phyloP scores from a whole-genome alignment of 2,797 vertebrate species.

The Lepidocolaptes lacrymiger region DNA sequence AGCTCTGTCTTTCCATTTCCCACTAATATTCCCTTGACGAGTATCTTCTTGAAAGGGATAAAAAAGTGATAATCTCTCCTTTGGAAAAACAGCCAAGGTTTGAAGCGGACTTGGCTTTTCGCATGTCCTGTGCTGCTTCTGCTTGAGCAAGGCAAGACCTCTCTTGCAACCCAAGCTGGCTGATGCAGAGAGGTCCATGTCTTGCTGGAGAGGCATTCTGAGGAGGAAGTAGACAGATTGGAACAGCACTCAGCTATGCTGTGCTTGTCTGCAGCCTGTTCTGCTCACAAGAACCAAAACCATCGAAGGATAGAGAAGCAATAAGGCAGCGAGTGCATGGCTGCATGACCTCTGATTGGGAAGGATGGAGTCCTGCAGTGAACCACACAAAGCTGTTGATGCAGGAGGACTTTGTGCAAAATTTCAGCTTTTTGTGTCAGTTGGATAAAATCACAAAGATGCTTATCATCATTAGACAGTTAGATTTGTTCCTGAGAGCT shows the following conservation, averaged over 20 bases:
- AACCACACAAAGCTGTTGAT: not conserved
- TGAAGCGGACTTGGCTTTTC: not conserved
- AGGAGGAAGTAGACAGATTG: not conserved
- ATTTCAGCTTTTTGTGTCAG: not conserved
- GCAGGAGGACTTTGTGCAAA: not conserved
- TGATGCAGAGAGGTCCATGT: not conserved
- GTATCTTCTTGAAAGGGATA: not conserved
- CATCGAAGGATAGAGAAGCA: not conserved
- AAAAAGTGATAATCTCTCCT: constrained; percentile 16
- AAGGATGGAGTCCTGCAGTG: not conserved
- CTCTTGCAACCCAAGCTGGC: not conserved
- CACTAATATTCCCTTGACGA: constrained; percentile 33
- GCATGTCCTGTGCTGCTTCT: not conserved
- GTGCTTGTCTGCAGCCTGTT: not conserved
- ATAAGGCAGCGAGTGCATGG: not conserved
- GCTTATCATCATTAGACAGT: not conserved
- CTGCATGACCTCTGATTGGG: fast-evolving
- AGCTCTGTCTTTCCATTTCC: constrained; percentile 35
- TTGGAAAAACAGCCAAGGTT: constrained; percentile 21
- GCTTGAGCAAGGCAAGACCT: not conserved
- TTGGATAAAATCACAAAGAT: not conserved
- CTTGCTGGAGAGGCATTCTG: not conserved
- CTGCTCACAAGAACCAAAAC: not conserved
- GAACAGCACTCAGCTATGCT: not conserved
- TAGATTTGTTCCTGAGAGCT: not conserved